Evolutionary conservation across 2,113 vertebrate species (phyloP).

Genomic region (Vidua chalybeata): DNA sequence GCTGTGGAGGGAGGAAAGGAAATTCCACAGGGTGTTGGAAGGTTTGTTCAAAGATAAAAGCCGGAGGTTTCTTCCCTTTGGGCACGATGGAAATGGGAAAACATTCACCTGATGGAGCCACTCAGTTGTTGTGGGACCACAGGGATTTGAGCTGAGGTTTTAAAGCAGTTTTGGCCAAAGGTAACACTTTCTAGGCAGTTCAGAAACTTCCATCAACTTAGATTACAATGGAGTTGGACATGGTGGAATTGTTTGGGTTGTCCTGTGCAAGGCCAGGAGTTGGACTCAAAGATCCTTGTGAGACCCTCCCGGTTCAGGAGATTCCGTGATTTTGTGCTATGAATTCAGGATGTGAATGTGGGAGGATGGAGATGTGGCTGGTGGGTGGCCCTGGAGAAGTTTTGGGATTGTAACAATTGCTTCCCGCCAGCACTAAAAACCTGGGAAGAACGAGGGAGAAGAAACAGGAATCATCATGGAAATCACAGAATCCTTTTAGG

Average conservation of each 20-base stretch:
- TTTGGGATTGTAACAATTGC: not conserved
- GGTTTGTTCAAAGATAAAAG: not conserved
- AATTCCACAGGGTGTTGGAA: not conserved
- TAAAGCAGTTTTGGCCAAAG: not conserved
- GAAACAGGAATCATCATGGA: not conserved
- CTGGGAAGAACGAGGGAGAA: fast-evolving
- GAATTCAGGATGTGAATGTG: fast-evolving
- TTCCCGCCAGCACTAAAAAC: not conserved
- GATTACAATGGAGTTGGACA: not conserved
- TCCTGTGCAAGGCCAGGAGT: not conserved
- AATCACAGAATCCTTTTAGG: not conserved
- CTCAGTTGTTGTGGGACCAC: not conserved
- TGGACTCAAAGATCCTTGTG: not conserved
- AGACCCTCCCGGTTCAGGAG: not conserved
- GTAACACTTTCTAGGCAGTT: not conserved
- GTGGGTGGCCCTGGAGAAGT: not conserved
- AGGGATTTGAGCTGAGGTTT: not conserved
- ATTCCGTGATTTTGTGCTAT: fast-evolving
- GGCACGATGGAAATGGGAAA: not conserved
- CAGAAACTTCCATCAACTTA: not conserved
- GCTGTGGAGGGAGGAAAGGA: not conserved
- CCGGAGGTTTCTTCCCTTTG: not conserved
- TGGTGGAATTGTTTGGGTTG: not conserved
- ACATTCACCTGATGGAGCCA: not conserved
- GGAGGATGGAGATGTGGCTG: fast-evolving